A percentile compares a stretch with the other conserved stretches of the same genome.
Evolutionary conservation across 2,797 vertebrate genomes (phyloP).

Genomic region (Xenops minutus): DNA sequence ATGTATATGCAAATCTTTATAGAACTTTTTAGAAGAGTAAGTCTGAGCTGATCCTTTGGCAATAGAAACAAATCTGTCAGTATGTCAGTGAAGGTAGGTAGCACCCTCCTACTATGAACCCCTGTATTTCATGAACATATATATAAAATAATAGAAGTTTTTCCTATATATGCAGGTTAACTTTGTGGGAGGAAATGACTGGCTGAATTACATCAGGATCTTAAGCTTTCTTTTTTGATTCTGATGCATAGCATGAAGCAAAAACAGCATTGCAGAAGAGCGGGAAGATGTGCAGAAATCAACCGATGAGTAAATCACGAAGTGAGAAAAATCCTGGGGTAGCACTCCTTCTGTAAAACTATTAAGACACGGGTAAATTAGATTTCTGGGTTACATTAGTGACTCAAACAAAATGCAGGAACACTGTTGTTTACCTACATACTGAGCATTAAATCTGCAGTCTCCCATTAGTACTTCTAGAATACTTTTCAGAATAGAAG

Average conservation of each 20-base stretch:
- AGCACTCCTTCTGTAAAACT: slow-evolving; percentile 5
- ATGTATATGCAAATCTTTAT: not conserved
- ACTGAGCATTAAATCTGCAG: not conserved
- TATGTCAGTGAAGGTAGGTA: not conserved
- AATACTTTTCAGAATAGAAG: not conserved
- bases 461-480: not conserved
- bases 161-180: not conserved
- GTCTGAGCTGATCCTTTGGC: not conserved
- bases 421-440: not conserved
- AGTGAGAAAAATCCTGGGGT: slow-evolving; percentile 1
- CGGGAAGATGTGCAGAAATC: not conserved
- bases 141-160: not conserved
- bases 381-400: slow-evolving; percentile 4
- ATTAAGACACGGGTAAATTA: not conserved
- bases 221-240: not conserved
- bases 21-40: not conserved
- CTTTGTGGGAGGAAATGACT: not conserved
- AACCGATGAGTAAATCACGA: not conserved
- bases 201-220: not conserved
- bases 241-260: not conserved
- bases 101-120: not conserved
- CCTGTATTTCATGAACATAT: not conserved
- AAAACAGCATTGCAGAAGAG: not conserved
- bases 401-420: not conserved
- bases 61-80: not conserved